Percentiles rank a stretch among this genome's conserved stretches.
phyloP scores from a whole-genome alignment of 2,888 invertebrate genomes.

The Criorhina ranunculi region DNA sequence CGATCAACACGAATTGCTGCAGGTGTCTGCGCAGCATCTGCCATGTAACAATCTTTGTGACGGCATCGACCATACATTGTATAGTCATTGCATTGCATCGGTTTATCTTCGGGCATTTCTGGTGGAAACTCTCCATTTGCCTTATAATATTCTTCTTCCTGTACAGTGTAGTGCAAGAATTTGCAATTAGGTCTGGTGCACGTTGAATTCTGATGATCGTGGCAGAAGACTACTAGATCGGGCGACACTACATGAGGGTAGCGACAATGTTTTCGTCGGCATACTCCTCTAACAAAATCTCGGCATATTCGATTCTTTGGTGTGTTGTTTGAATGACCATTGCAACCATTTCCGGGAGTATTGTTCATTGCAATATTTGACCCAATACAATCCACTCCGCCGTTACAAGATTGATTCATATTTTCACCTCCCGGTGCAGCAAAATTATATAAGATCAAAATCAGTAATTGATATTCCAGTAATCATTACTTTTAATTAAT shows the following conservation, averaged over 20 bases:
- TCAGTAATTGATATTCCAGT: not conserved
- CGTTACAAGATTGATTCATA: conserved; percentile 47
- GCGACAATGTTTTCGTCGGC: conserved; percentile 82
- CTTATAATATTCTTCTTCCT: conserved; percentile 91
- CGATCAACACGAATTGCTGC: conserved; percentile 36
- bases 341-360: conserved; percentile 29
- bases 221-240: conserved; percentile 85
- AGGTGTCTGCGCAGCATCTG: conserved; percentile 19
- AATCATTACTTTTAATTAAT: conserved; percentile 4
- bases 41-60: conserved; percentile 72
- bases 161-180: conserved; percentile 91
- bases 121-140: conserved; percentile 89
- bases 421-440: conserved; percentile 13
- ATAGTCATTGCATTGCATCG: conserved; percentile 81
- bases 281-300: conserved; percentile 87
- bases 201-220: conserved; percentile 90
- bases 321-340: conserved; percentile 35
- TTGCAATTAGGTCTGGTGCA: conserved; percentile 90
- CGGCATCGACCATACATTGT: conserved; percentile 76
- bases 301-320: conserved; percentile 84
- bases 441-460: not conserved
- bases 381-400: conserved; percentile 6
- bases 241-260: conserved; percentile 78
- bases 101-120: conserved; percentile 65
- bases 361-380: conserved; percentile 35